Percentiles rank a stretch among this genome's conserved stretches.
Evolutionary conservation across 2,888 invertebrate genomes (phyloP).

Genomic region (Heliconius sara): DNA sequence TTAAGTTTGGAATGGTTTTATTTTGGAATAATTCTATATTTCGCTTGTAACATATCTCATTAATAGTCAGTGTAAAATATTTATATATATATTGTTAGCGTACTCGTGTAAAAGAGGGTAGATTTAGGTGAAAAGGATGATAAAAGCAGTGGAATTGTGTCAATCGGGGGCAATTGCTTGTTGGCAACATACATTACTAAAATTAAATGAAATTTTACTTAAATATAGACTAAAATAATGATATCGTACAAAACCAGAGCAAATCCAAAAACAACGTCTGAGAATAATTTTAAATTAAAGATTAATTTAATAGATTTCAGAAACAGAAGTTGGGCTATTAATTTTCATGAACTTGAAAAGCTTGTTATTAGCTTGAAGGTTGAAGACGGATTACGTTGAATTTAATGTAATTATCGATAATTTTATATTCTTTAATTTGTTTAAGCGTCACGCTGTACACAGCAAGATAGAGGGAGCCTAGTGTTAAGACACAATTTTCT

Average conservation of each 20-base stretch:
- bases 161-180: too few species aligned
- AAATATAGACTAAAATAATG: constrained; percentile 18
- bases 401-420: background rate
- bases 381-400: background rate
- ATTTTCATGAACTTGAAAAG: constrained; percentile 17
- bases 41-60: too few species aligned
- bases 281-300: constrained; percentile 23
- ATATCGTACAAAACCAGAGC: constrained; percentile 23
- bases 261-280: constrained; percentile 27
- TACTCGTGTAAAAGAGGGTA: too few species aligned
- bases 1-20: too few species aligned
- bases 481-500: too few species aligned
- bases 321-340: constrained; percentile 28
- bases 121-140: too few species aligned
- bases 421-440: background rate
- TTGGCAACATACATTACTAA: background rate
- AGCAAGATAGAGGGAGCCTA: too few species aligned
- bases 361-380: constrained; percentile 12
- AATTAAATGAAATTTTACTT: constrained; percentile 7
- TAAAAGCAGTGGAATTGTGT: too few species aligned
- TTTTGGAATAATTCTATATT: too few species aligned
- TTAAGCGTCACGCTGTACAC: too few species aligned
- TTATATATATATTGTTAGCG: too few species aligned
- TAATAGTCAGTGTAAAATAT: too few species aligned
- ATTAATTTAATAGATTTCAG: constrained; percentile 31